Percentiles rank a stretch among this genome's conserved stretches.
Conservation (phyloP, 2,888 invertebrate species). For the Tetranychus piercei region DNA sequence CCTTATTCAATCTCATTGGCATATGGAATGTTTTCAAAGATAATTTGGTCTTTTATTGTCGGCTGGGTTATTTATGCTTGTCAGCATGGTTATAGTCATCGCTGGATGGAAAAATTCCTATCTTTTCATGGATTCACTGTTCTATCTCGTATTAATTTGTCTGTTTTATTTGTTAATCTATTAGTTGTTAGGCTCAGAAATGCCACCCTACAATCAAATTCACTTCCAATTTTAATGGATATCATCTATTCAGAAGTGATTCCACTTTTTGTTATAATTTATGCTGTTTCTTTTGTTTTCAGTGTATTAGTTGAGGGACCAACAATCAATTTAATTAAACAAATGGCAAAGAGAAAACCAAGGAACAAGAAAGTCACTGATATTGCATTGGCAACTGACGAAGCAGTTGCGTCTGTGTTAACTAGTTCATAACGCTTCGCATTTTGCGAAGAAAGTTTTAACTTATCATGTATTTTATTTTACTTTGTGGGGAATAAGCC, state of each 20-base stretch:
- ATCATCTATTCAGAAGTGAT: background rate
- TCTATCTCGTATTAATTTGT: slow-evolving; percentile 2
- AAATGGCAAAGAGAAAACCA: slow-evolving; percentile 39
- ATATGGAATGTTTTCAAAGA: background rate
- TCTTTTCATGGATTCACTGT: background rate
- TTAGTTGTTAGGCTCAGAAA: background rate
- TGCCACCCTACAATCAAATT: background rate
- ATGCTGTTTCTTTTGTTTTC: background rate
- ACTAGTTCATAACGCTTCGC: too few relatives aligned
- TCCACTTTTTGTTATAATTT: background rate
- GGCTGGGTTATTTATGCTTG: background rate
- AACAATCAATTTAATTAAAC: background rate
- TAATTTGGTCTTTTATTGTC: background rate
- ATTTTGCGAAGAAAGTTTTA: too few relatives aligned
- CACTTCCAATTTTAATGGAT: background rate
- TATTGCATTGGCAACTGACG: background rate
- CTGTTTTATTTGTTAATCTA: slow-evolving; percentile 6
- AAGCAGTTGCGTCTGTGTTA: too few relatives aligned
- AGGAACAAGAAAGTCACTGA: slow-evolving; percentile 39
- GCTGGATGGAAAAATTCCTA: background rate
- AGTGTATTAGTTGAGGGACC: background rate
- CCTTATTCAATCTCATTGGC: background rate
- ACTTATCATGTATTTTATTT: too few relatives aligned
- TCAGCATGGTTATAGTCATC: background rate
- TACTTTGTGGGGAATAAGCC: too few relatives aligned